Evolutionary conservation across 2,888 invertebrate species (phyloP), one percentile per base, ranked within the genome.

Genomic region (Meteorus colon): DNA sequence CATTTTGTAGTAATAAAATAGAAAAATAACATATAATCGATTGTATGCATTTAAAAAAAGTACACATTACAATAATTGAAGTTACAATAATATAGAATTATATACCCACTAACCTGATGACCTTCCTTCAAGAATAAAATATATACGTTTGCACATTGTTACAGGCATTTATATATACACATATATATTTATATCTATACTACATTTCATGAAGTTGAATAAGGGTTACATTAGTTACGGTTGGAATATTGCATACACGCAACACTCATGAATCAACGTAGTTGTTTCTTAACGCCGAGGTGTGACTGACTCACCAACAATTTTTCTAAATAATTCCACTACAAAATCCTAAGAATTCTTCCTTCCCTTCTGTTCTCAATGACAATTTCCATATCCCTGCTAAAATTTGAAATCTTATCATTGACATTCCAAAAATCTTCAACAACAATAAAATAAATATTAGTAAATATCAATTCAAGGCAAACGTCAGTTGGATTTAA

Each of bases 261-360:
- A 55, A 55, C 8, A 55, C 55, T 55, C 55, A 55, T 55, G 55
- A 55, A 55, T 55, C 55, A 55, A 55, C 55, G n/a, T n/a, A 19
- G 55, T 19, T 55, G 55, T 55, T 55, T 55, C 55, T 55, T 55
- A 8, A 55, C 8, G 55, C 55, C 19, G 19, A 55, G 5, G 19
- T 55, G 55, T 19, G 19, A 55, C 55, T 55, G 2, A 55, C 55
- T 19, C 55, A 55, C 55, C 24, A 55, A 19, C 55, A 55, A 55
- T 55, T 55, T 55, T 19, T 55, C 8, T 19, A 8, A 55, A 55
- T 55, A 55, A n/a, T 19, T 55, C 8, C n/a, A 55, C 19, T 4
- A n/a, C 48, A 55, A 55, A n/a, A 41, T 41, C 12, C 41, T 2
- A 12, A 41, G 41, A 12, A 41, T 41, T 41, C 41, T 1, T 41